phyloP scores from a whole-genome alignment of 2,888 invertebrate genomes.

The Troilus luridus region DNA sequence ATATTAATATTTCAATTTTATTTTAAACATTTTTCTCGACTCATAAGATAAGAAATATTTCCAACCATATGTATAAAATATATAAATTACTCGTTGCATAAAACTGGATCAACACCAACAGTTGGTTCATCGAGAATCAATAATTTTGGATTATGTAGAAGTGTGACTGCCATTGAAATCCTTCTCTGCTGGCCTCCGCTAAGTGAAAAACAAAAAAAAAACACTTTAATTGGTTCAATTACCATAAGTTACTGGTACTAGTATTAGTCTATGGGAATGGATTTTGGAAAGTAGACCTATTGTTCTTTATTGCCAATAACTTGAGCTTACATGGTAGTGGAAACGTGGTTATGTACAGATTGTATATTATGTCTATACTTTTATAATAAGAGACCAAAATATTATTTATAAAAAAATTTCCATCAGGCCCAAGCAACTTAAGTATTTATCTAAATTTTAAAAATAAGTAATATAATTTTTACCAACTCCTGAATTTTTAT shows the following conservation, averaged over 20 bases:
- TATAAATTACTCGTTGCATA: conserved; percentile 67
- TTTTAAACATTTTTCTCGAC: neutral
- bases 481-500: neutral
- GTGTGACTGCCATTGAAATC: conserved; percentile 71
- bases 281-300: too few relatives aligned
- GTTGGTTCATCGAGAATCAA: conserved; percentile 70
- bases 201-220: conserved; percentile 52
- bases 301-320: too few relatives aligned
- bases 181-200: conserved; percentile 72
- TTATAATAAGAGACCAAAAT: too few relatives aligned
- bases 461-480: neutral
- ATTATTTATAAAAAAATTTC: too few relatives aligned
- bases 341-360: too few relatives aligned
- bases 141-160: conserved; percentile 71
- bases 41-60: neutral
- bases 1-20: neutral
- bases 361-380: too few relatives aligned
- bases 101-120: conserved; percentile 72
- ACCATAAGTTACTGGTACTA: too few relatives aligned
- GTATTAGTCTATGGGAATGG: too few relatives aligned
- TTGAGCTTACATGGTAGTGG: too few relatives aligned
- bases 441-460: neutral
- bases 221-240: neutral
- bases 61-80: neutral
- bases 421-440: too few relatives aligned